Evolutionary conservation across 2,888 invertebrate species (phyloP).

Genomic region (Smittia aterrima): DNA sequence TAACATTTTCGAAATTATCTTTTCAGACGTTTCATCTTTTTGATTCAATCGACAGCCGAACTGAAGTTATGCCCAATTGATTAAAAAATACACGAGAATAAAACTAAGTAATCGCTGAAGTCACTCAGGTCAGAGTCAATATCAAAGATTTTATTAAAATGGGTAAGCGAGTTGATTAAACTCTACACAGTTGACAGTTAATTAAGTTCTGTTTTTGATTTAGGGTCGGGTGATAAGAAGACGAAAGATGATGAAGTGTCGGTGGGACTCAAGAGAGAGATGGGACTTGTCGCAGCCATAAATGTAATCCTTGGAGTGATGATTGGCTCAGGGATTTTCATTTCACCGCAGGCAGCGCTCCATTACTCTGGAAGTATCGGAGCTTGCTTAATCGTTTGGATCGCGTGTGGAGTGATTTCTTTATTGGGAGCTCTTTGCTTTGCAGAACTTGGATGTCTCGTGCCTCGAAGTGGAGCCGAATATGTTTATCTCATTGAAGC

Average conservation of each 20-base stretch:
- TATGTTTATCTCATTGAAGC: conserved; percentile 76
- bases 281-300: conserved; percentile 77
- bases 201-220: neutral
- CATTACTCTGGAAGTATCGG: conserved; percentile 76
- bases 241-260: conserved; percentile 41
- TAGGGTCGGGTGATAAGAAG: neutral
- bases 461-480: conserved; percentile 77
- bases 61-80: no score
- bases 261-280: conserved; percentile 67
- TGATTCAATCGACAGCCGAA: no score
- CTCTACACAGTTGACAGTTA: neutral
- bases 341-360: conserved; percentile 76
- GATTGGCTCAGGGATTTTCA: conserved; percentile 89
- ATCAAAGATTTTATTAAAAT: neutral
- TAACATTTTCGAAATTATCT: no score
- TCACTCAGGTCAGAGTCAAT: neutral
- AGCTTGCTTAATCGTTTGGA: conserved; percentile 75
- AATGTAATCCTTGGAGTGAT: conserved; percentile 83
- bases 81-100: no score
- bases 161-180: neutral
- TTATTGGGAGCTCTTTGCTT: conserved; percentile 78
- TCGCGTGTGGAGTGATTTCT: conserved; percentile 73
- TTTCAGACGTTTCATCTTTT: no score
- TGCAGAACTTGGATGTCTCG: conserved; percentile 76
- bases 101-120: no score